Base-by-base conservation (phyloP, 2,888 invertebrate genomes). In the Drosophila aldrichi region DNA sequence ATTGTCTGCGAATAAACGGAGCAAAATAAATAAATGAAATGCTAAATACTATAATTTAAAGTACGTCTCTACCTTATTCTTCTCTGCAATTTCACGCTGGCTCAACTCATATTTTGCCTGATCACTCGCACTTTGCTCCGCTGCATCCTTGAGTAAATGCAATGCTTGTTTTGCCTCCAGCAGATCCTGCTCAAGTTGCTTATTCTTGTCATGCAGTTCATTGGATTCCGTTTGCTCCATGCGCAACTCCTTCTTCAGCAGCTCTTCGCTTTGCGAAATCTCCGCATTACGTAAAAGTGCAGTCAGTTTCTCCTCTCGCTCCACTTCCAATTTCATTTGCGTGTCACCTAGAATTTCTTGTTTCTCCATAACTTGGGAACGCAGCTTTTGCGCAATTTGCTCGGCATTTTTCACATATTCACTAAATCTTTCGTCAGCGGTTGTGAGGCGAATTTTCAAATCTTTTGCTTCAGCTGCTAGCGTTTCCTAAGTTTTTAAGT, bases 191-290 rank as follows among this genome's bases (percentile, higher is more conserved):
- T 95, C 91, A 4, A 93, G 71, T 41, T 93, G 93, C 52, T 93
- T 92, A 91, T 94, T 94, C 93, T 95, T 94, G 90, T 94, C 93
- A 91, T 94, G 92, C 91, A 94, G 43, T 92, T 94, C 81, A 94
- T 92, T 76, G 91, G 92, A 52, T 90, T 94, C 92, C 95, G 96
- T 67, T 95, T 96, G 95, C 82, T 96, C 95, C 74, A 95, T 94
- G 22, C 96, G 94, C 90, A 95, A 94, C 81, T 96, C 95, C 87
- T 96, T 96, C 87, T 95, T 95, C 2, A 96, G 94, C 88, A 97
- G 94, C 91, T 97, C 96, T 84, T 96, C 95, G 74, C 95, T 95
- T 91, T 97, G 97, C 0, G 97, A 97, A 83, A 97, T 95, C 93
- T 96, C 96, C 2, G 97, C 97, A 91, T 96, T 97, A 54, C 96